Evolutionary conservation across 2,888 invertebrate genomes (phyloP), one percentile per base, ranked within the genome.

Genomic region (Caenorhabditis auriculariae): DNA sequence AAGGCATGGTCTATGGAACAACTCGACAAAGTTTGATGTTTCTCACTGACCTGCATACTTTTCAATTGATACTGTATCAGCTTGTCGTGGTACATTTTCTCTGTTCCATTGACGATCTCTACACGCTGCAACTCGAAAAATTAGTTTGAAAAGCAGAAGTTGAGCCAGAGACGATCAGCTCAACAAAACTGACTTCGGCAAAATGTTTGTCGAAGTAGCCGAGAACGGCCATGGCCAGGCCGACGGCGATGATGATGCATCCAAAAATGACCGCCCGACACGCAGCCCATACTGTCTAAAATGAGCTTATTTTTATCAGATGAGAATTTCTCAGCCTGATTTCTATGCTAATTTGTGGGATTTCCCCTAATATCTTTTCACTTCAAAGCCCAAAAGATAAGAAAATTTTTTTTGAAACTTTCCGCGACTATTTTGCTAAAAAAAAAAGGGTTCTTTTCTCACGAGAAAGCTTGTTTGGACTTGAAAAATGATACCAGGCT

Each of bases 221-320:
- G 82, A 93, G 88, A 38, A 91, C 90, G 37, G 93, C 91, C 93
- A 94, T 93, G 54, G 90, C 89, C 54, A 90, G 89, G 23, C 93
- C 93, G 42, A 92, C 86, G 67, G 90, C 85, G 88, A 94, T 90
- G 65, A 94, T 86, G 66, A 91, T 85, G 68, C 91, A 85, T 28
- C 93, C 93, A 59, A 93, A 87, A 65, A 91, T 89, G 19, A 93
- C 87, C 24, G 93, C 93, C 74, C 91, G 89, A 83, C 93, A 93
- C 28, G 93, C 93, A 82, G 92, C 91, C 92, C 93, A 93, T 69
- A 93, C 86, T 19, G 81, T 82, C 80, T 80, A 68, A 56, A 66
- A 70, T 46, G 19, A n/a, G 15, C 19, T 28, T 41, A 28, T 12
- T 42, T 50, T 26, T 7, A 42, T 39, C 29, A 28, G 15, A 19